A percentile compares a stretch with the other conserved stretches of the same genome.
phyloP scores from a whole-genome alignment of 2,113 vertebrate species.

The Prunella fulvescens region DNA sequence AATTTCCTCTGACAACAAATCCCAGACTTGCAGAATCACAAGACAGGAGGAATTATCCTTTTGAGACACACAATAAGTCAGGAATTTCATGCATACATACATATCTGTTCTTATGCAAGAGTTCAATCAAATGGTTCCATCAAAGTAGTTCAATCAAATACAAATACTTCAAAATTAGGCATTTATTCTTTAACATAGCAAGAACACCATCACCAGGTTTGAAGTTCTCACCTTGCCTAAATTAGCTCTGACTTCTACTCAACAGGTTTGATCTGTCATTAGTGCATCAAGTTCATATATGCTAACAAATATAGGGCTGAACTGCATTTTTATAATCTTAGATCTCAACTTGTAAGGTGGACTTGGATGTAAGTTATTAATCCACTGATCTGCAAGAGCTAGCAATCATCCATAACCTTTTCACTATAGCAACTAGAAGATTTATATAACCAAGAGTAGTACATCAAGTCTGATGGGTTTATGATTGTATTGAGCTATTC shows the following conservation, averaged over 20 bases:
- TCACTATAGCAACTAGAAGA: conserved; percentile 20
- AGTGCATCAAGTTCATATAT: neutral
- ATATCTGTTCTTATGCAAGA: neutral
- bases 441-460: conserved; percentile 26
- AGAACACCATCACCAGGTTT: neutral
- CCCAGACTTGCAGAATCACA: neutral
- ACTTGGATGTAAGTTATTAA: conserved; percentile 3
- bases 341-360: neutral
- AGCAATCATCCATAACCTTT: conserved; percentile 23
- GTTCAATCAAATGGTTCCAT: neutral
- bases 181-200: neutral
- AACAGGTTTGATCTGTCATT: neutral
- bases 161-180: neutral
- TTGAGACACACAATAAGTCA: neutral
- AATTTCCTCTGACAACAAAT: neutral
- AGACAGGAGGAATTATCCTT: neutral
- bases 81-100: neutral
- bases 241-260: neutral
- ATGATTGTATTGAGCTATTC: conserved; percentile 37
- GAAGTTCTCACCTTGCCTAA: neutral
- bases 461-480: conserved; percentile 40
- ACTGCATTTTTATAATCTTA: neutral
- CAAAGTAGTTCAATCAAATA: neutral
- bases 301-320: neutral
- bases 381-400: conserved; percentile 13